Base-by-base conservation (phyloP, 2,113 vertebrate genomes). In the Nanger granti region DNA sequence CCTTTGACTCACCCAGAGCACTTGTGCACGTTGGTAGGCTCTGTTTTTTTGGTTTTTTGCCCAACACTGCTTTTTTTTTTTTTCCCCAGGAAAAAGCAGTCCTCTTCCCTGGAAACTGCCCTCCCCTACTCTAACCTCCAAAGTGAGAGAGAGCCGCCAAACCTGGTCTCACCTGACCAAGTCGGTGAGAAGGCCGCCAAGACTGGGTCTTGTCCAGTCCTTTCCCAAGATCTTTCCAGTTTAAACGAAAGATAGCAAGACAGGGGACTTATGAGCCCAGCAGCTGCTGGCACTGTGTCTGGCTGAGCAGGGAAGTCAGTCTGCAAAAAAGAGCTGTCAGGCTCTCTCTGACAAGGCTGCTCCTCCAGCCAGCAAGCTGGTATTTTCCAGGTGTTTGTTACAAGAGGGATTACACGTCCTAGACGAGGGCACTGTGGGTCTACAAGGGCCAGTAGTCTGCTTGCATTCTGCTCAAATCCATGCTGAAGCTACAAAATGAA, bases 401-500 rank as follows among this genome's bases (percentile, higher is more conserved):
- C n/a, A 52, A 7, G 6, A 91, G 64, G 52, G 60, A 66, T 60
- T 24, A 52, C 59, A 57, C 4, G 4, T 57, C 54, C n/a, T 5
- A 89, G 47, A 52, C 2, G 18, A 94, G 82, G 86, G 24, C 44
- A 79, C 54, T 22, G 1, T 26, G 47, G 22, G 47, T 64, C 24
- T 57, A 47, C 31, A 17, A 49, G 31, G 29, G 41, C 79, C n/a
- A 17, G 47, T 17, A 37, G 31, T 57, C 89, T 31, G 11, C 57
- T 62, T 57, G 69, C 79, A 26, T 85, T 60, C n/a, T 88, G 79
- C 84, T 96, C 57, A 57, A 66, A 89, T 14, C 24, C 55, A 85
- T n/a, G 37, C 24, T 84, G n/a, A 79, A 92, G 41, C 73, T 76
- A 86, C 26, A 87, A 14, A 96, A 89, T 41, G 49, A 76, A 95